Evolutionary conservation across 2,113 vertebrate species (phyloP), one percentile per base, ranked within the genome.

Genomic region (Anoplopoma fimbria): DNA sequence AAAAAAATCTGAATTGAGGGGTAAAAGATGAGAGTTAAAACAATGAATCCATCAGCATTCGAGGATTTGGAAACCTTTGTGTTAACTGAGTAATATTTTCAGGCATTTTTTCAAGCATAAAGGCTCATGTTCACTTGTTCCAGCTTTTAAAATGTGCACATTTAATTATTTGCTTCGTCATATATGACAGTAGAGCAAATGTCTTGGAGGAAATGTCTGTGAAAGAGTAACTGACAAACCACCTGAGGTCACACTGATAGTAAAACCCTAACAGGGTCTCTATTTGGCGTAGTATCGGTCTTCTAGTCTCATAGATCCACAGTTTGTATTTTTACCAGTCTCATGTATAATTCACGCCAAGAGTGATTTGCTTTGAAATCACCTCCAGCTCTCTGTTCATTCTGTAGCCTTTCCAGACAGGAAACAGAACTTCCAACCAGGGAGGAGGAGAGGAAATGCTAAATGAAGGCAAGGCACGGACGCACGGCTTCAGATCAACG

Each of bases 291-390:
- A 1, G 29, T 45, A 21, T 55, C 72, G 25, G 6, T 34, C 9
- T 27, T 36, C 29, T 7, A 27, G 13, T 6, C 6, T 40, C 73
- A 10, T n/a, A 49, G 9, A 63, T 55, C 55, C 17, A 6, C 4
- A n/a, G 69, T 42, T 1, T 15, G 9, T n/a, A 15, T 9, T 53
- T n/a, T 55, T 6, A 61, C 23, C 33, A 13, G 42, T 36, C 31
- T 83, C 79, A 9, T 85, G 49, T 60, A 31, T 76, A 75, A 74
- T 79, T 87, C 84, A 76, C 25, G n/a, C 21, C 14, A 29, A 19
- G 3, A 13, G 45, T 40, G 61, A 1, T 49, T 79, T 73, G 64
- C 74, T 65, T 70, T 69, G 27, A 82, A 40, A 75, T 62, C 64
- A 25, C 64, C 10, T 33, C 58, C 7, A 21, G 47, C 63, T 58